These are phyloP conservation scores for Falcaria lacertinaria DNA, from an alignment of 2,888 invertebrate species.

Conservation along the genomic window DNA sequence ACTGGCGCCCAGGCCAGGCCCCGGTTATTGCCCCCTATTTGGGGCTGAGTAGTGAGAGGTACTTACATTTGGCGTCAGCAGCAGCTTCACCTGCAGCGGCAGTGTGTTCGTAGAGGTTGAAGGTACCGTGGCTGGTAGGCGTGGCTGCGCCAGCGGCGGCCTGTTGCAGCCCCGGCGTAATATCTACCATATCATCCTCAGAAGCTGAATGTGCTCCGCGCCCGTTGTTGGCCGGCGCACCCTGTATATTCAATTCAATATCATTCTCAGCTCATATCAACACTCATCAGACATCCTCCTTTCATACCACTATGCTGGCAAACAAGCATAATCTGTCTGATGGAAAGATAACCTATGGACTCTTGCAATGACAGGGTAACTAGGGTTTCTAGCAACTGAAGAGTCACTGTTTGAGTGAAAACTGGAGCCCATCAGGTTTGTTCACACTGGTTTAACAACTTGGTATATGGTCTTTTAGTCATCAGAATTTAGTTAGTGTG, in stretches of 20 bases:
- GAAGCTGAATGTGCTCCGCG: constrained; percentile 37
- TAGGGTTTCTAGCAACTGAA: no score
- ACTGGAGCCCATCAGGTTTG: no score
- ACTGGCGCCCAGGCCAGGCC: no score
- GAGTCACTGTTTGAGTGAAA: no score
- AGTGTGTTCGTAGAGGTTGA: constrained; percentile 63
- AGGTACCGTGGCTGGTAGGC: constrained; percentile 69
- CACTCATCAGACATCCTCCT: neutral
- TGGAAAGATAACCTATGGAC: no score
- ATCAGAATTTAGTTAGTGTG: no score
- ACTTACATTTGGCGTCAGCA: constrained; percentile 58
- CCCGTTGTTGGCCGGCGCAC: constrained; percentile 39
- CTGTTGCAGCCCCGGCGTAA: constrained; percentile 51
- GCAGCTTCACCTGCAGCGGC: constrained; percentile 46
- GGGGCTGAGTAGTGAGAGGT: neutral
- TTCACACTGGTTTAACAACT: no score
- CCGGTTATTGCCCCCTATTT: no score
- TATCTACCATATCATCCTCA: constrained; percentile 66
- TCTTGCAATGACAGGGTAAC: no score
- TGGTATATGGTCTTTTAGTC: no score
- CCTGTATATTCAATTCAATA: constrained; percentile 27
- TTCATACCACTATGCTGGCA: no score
- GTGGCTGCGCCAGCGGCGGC: constrained; percentile 40
- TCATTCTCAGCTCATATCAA: neutral
- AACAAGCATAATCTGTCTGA: no score